Evolutionary conservation across 2,888 invertebrate genomes (phyloP).

Genomic region (Chironomus riparius): DNA sequence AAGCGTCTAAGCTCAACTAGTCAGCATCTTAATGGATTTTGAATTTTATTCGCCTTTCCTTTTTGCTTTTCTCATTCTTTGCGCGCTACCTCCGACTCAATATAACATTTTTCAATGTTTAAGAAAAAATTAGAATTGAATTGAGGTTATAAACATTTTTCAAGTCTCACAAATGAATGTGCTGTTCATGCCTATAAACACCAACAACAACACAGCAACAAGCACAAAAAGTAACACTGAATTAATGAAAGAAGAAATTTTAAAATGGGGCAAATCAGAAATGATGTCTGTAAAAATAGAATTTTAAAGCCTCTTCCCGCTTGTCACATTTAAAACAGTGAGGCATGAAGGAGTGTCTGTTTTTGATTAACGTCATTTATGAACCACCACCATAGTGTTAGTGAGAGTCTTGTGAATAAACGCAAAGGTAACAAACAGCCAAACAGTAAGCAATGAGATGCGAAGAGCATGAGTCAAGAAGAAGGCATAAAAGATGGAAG

Average conservation of each 20-base stretch:
- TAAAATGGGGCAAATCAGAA: too few species aligned
- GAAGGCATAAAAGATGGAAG: background rate
- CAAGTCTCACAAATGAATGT: background rate
- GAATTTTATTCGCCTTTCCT: conserved; percentile 6
- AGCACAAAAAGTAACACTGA: background rate
- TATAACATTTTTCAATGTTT: background rate
- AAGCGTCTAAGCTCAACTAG: background rate
- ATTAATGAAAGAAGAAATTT: background rate
- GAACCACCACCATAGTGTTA: too few species aligned
- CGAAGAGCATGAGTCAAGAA: background rate
- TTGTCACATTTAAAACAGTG: too few species aligned
- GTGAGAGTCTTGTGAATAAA: background rate
- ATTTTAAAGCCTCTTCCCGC: too few species aligned
- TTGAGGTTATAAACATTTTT: conserved; percentile 23
- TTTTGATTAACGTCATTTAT: too few species aligned
- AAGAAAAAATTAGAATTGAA: background rate
- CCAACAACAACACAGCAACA: background rate
- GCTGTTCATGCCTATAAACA: conserved; percentile 4
- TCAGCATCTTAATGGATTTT: conserved; percentile 23
- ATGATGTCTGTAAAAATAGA: too few species aligned
- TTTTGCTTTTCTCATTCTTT: background rate
- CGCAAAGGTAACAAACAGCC: background rate
- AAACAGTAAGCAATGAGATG: background rate
- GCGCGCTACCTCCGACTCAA: too few species aligned
- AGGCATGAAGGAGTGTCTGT: too few species aligned